Evolutionary conservation across 1,140 invertebrate species (phyloP).

Genomic region (Batillaria attramentaria): DNA sequence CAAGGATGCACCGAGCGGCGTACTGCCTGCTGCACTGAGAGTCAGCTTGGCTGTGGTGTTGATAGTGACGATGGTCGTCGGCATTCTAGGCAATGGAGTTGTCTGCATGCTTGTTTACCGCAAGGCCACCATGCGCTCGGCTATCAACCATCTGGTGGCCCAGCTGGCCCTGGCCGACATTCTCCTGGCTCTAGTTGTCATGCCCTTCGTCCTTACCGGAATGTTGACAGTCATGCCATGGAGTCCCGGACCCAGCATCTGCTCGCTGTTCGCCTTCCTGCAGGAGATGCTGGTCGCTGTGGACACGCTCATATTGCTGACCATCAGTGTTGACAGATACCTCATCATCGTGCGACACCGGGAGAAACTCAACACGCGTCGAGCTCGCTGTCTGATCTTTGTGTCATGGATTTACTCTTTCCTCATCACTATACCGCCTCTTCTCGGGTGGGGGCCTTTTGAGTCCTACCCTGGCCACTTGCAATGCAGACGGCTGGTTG

Average conservation of each 20-base stretch:
- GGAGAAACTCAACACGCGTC: conserved; percentile 45
- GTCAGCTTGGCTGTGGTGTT: conserved; percentile 79
- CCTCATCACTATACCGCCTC: conserved; percentile 39
- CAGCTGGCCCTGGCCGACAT: conserved; percentile 51
- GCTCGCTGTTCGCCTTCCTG: conserved; percentile 36
- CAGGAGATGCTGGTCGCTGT: conserved; percentile 38
- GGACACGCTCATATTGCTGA: conserved; percentile 40
- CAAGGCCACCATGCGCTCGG: conserved; percentile 56
- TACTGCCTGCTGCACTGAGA: too few relatives aligned
- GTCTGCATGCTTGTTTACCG: conserved; percentile 53
- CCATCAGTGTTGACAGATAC: conserved; percentile 54
- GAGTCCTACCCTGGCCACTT: conserved; percentile 26
- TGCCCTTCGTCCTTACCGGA: conserved; percentile 42
- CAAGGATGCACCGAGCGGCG: too few relatives aligned
- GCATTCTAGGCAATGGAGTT: conserved; percentile 47
- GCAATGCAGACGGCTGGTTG: conserved; percentile 25
- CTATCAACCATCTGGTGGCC: conserved; percentile 55
- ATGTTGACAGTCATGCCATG: conserved; percentile 1
- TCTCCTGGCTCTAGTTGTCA: conserved; percentile 38
- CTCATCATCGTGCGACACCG: conserved; percentile 50
- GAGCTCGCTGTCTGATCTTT: conserved; percentile 41
- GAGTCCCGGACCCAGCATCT: conserved; percentile 38
- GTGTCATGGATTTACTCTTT: conserved; percentile 38
- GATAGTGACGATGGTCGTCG: conserved; percentile 37
- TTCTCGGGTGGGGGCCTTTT: conserved; percentile 47